These are phyloP conservation scores for Epinephelus coioides DNA, from an alignment of 2,797 vertebrate species.

Conservation along the genomic window DNA sequence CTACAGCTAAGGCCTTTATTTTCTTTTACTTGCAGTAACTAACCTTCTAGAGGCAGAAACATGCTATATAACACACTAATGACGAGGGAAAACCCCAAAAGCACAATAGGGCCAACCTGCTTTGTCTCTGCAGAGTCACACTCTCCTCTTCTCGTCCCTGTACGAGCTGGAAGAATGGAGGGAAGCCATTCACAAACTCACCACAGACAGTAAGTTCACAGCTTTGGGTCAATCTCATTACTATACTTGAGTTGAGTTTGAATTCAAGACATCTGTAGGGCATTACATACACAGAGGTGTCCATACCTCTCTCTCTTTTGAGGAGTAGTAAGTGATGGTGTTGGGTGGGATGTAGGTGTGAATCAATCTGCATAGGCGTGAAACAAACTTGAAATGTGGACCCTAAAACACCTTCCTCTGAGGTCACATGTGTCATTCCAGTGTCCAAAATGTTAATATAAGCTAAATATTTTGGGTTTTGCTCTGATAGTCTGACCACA, in stretches of 20 bases:
- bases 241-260: neutral
- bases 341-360: neutral
- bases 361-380: neutral
- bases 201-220: slow-evolving; percentile 77
- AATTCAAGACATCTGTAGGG: too few relatives aligned
- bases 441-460: neutral
- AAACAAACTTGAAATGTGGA: neutral
- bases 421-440: neutral
- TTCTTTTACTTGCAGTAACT: too few relatives aligned
- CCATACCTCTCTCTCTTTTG: too few relatives aligned
- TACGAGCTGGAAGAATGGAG: slow-evolving; percentile 85
- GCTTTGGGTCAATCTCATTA: neutral
- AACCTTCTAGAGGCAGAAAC: too few relatives aligned
- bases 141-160: slow-evolving; percentile 78
- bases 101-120: neutral
- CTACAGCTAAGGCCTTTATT: too few relatives aligned
- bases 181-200: slow-evolving; percentile 79
- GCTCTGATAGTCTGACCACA: too few relatives aligned
- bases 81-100: too few relatives aligned
- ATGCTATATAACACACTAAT: too few relatives aligned
- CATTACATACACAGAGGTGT: neutral
- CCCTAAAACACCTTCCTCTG: neutral
- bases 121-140: slow-evolving; percentile 76
- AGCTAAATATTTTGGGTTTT: too few relatives aligned
- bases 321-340: neutral